A percentile compares a stretch with the other conserved stretches of the same genome.
phyloP scores from a whole-genome alignment of 2,797 vertebrate species.

The Hipposideros larvatus region DNA sequence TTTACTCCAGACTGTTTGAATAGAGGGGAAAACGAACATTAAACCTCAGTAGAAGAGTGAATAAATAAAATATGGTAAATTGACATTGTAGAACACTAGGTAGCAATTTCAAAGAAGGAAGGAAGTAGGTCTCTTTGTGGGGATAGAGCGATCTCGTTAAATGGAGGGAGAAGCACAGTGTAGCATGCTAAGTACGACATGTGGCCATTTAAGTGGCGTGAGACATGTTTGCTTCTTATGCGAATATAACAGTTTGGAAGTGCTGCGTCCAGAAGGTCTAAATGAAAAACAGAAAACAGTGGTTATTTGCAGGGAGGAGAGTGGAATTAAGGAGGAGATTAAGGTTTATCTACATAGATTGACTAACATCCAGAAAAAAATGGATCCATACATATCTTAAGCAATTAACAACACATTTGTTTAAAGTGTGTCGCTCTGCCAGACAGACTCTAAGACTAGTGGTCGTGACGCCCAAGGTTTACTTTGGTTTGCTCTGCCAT shows the following conservation, averaged over 20 bases:
- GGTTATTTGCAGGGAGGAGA: background rate
- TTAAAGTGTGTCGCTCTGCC: background rate
- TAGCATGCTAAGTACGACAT: background rate
- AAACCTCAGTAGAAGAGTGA: constrained; percentile 27
- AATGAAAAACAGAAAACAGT: background rate
- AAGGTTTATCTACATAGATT: background rate
- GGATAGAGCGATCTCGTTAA: background rate
- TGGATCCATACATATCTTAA: background rate
- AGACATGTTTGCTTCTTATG: background rate
- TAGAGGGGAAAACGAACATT: background rate
- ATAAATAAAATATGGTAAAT: constrained; percentile 44
- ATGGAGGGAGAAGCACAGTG: background rate
- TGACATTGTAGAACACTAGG: background rate
- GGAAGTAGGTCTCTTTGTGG: background rate
- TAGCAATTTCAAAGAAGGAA: background rate
- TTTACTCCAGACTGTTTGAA: constrained; percentile 31
- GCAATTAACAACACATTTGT: background rate
- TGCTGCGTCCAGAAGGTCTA: background rate
- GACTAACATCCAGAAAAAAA: background rate
- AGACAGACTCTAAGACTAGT: background rate
- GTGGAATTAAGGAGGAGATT: background rate
- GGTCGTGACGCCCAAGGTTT: background rate
- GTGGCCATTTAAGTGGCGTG: background rate
- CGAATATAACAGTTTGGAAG: background rate
- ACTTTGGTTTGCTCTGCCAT: background rate